Base-by-base conservation (phyloP, 23 tunicate species). In the Halocynthia aurantium region DNA sequence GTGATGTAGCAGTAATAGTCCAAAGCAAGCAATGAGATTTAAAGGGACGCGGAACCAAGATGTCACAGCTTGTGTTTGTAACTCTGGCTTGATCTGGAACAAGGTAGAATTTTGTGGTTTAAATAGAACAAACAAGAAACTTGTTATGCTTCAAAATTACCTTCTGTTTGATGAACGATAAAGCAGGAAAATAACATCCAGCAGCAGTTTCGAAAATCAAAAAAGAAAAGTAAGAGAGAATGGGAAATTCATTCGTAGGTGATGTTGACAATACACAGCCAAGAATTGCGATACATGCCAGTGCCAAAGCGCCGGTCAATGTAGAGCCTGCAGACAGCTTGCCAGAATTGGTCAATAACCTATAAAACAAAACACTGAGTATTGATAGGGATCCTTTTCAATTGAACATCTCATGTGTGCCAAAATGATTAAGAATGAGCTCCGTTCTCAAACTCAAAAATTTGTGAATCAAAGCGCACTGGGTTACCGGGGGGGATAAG, bases 21-120 rank as follows among this genome's bases (percentile, higher is more conserved):
- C 98, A 54, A 75, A 61, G 65, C 93, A 93, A 17, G 94, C 94
- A 53, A 93, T 44, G 7, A 93, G 63, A 52, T 93, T 93, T 5
- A 93, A 65, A 5, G 98, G 98, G 62, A 93, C 79, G 54, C 90
- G 76, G 51, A 93, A 93, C 98, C 98, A 93, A 5, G 94, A 53
- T 8, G 86, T 83, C 7, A 81, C 70, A 11, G 90, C 94, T 61
- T 62, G 31, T 20, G 81, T 79, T 13, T 77, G 73, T 75, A 81
- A 62, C 13, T 82, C 91, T 57, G 81, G 70, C 31, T 82, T 77
- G 52, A 84, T 62, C 62, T 82, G 53, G 7, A 54, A 4, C 9
- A 10, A 71, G 17, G 18, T 10, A 51, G 50, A 71, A 5, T 15
- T 11, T 68, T 15, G 12, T 1, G 13, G 12, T 18, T 68, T 18